Base-by-base conservation (phyloP, 2,113 vertebrate genomes). In the Thamnaconus septentrionalis region DNA sequence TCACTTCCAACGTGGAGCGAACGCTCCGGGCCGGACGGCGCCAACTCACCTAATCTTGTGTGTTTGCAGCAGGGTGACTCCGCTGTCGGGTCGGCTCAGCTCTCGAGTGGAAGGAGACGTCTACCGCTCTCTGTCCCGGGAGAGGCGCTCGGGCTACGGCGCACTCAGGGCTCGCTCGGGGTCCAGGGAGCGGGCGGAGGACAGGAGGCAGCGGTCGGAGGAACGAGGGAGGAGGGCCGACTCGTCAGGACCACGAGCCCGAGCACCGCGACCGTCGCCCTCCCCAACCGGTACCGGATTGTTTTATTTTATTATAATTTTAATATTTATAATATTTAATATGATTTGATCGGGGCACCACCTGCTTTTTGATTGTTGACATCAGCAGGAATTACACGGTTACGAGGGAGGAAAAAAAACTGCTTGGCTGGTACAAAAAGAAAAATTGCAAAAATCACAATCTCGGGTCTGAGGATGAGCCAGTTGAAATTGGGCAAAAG, bases 261-360 rank as follows among this genome's bases (percentile, higher is more conserved):
- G 64, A 9, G 76, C 87, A 1, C 72, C 87, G 0, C 77, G 85
- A 0, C 81, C 83, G 3, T 94, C 94, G 3, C 92, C 92, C 0
- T 96, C 95, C 0, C 94, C 95, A 7, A 88, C 92, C 85, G 94
- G 95, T 96, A 64, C 7, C 12, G 18, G 0, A 18, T 43, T 41
- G 6, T 8, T 48, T 31, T 0, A 4, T 11, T 43, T 5, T 58
- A 47, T 18, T 12, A 11, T 43, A 0, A 4, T 3, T 12, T 49
- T 4, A 8, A 9, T n/a, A n/a, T n/a, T n/a, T n/a, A n/a, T n/a
- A n/a, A n/a, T n/a, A n/a, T n/a, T n/a, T n/a, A n/a, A n/a, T n/a
- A n/a, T n/a, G n/a, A 5, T 46, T 56, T 6, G 40, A 1, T 12
- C 43, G n/a, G n/a, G n/a, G n/a, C n/a, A n/a, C n/a, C n/a, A n/a